Evolutionary conservation across 1,140 invertebrate genomes (phyloP).

Genomic region (Oreohelix idahoensis): DNA sequence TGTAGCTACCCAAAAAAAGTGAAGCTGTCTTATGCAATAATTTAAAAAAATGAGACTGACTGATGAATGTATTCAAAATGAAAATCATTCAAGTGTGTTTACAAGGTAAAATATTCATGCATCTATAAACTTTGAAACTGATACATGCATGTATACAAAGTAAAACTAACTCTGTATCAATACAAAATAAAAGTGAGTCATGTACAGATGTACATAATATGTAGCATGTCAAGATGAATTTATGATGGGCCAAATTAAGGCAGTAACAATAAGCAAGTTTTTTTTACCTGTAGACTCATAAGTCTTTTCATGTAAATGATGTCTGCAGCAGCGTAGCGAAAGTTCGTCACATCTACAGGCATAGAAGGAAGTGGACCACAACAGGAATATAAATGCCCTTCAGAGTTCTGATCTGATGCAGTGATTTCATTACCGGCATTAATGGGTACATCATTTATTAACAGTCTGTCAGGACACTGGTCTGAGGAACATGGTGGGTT

Average conservation of each 20-base stretch:
- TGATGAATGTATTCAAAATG: too few species aligned
- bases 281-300: slow-evolving; percentile 43
- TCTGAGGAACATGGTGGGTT: not conserved
- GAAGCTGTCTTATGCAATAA: too few species aligned
- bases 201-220: too few species aligned
- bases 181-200: too few species aligned
- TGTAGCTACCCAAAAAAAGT: too few species aligned
- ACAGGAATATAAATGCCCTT: not conserved
- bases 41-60: too few species aligned
- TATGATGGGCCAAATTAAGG: not conserved
- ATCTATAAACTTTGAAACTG: too few species aligned
- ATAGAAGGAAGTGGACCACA: not conserved
- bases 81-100: too few species aligned
- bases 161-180: too few species aligned
- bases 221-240: too few species aligned
- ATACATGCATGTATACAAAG: too few species aligned
- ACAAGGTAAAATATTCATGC: too few species aligned
- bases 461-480: not conserved
- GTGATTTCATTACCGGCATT: not conserved
- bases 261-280: not conserved
- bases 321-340: slow-evolving; percentile 36
- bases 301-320: slow-evolving; percentile 44
- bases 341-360: slow-evolving; percentile 27
- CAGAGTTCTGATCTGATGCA: not conserved
- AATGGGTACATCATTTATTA: not conserved